Percentiles rank a stretch among this genome's conserved stretches.
Evolutionary conservation across 2,888 invertebrate species (phyloP).

Genomic region (Ichneumoninae sp.): DNA sequence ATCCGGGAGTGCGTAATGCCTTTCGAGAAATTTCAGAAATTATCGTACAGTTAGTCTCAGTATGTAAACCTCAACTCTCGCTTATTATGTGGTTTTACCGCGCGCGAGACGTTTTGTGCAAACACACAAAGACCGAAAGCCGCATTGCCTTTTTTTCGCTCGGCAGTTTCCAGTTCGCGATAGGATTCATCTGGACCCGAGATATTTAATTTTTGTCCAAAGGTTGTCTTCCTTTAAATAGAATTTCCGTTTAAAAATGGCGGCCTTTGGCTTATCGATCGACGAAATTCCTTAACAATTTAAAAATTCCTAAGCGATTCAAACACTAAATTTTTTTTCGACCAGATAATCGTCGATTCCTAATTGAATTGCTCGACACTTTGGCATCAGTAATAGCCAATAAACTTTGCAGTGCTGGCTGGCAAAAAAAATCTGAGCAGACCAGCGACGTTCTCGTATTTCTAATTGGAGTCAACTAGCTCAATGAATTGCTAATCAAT

Average conservation of each 20-base stretch:
- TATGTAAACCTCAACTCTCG: conserved; percentile 42
- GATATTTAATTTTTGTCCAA: background rate
- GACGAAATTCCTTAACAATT: too few relatives aligned
- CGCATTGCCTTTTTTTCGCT: background rate
- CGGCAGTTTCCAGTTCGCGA: background rate
- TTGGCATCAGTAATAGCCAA: background rate
- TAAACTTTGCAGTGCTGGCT: background rate
- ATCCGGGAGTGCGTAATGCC: conserved; percentile 42
- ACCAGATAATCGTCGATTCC: too few relatives aligned
- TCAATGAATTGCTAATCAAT: conserved; percentile 36
- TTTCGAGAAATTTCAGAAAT: conserved; percentile 38
- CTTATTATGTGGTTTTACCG: conserved; percentile 36
- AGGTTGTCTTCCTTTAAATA: too few relatives aligned
- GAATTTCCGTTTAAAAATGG: too few relatives aligned
- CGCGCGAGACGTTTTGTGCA: conserved; percentile 3
- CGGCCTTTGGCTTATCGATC: too few relatives aligned
- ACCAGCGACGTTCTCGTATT: background rate
- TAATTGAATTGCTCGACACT: background rate
- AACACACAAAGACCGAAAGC: background rate
- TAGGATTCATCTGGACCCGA: background rate
- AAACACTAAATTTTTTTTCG: background rate
- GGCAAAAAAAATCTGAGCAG: background rate
- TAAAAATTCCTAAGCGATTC: too few relatives aligned
- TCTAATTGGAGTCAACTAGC: conserved; percentile 43
- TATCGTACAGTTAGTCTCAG: conserved; percentile 11